Evolutionary conservation across 1,140 invertebrate species (phyloP), one percentile per base, ranked within the genome.

Genomic region (Telenomus remus): DNA sequence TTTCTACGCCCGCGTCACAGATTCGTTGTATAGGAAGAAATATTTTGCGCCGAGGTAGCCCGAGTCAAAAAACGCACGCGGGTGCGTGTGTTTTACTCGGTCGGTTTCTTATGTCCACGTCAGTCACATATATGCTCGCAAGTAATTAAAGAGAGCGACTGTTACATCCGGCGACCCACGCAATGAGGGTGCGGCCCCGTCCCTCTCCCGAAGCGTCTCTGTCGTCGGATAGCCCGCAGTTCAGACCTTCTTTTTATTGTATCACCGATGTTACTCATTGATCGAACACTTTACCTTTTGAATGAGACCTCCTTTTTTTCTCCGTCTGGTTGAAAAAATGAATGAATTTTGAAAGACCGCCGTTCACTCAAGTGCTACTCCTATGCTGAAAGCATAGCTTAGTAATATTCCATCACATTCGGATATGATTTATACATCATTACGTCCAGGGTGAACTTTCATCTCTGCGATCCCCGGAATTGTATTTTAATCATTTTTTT

Each of bases 61-160:
- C 43, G 59, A 65, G 61, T 71, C 61, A 60, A 50, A n/a, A 61
- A 56, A 71, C 15, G 63, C 37, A 46, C 47, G 66, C 50, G 47
- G 34, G 66, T 51, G 66, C 57, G 51, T 56, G 68, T 57, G 68
- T 73, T 72, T 72, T 50, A 47, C 66, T 69, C 37, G 66, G 65
- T 75, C 57, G 70, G 71, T 76, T 76, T 69, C 77, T 79, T 79
- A 76, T 69, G 77, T 79, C 72, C 71, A 65, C 64, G 68, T 71
- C 68, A 72, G 64, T 76, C 60, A 70, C 77, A 72, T 79, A 65
- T 79, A 73, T 73, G 82, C 82, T 84, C 84, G 86, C 83, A 84
- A 87, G 86, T 88, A 88, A 88, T 88, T 88, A 87, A 87, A 87
- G 84, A 86, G 85, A 86, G 85, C 85, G 85, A 85, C 85, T 86